These are phyloP conservation scores for Poecilia picta DNA, from an alignment of 2,797 vertebrate species.

Conservation along the genomic window DNA sequence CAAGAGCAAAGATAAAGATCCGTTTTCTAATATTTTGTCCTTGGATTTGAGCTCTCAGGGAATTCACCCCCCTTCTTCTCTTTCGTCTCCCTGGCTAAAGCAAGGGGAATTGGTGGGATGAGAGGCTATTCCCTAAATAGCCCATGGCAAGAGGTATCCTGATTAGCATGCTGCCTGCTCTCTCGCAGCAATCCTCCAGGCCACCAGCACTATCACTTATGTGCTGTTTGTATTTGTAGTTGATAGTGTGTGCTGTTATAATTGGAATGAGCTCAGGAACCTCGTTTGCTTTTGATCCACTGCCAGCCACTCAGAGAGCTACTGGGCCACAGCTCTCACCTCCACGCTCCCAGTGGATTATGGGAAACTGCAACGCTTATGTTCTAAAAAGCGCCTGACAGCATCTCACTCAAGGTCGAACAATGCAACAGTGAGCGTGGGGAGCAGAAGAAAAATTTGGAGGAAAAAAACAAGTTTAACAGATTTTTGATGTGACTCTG, in stretches of 20 bases:
- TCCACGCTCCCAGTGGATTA: constrained; percentile 78
- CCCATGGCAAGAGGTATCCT: constrained; percentile 87
- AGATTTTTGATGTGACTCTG: constrained; percentile 69
- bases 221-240: constrained; percentile 89
- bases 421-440: constrained; percentile 69
- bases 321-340: constrained; percentile 81
- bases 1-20: constrained; percentile 86
- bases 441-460: constrained; percentile 45
- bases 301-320: constrained; percentile 83
- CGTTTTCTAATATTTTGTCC: constrained; percentile 86
- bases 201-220: constrained; percentile 86
- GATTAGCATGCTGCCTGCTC: constrained; percentile 86
- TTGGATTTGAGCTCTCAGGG: constrained; percentile 81
- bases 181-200: constrained; percentile 84
- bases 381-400: constrained; percentile 81
- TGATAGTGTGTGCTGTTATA: constrained; percentile 85
- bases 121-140: constrained; percentile 88
- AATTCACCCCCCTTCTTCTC: constrained; percentile 79
- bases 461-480: constrained; percentile 66
- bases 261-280: constrained; percentile 86
- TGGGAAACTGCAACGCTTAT: constrained; percentile 81
- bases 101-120: constrained; percentile 83
- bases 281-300: constrained; percentile 85
- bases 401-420: constrained; percentile 84
- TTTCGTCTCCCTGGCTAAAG: constrained; percentile 75